A percentile compares a stretch with the other conserved stretches of the same genome.
These are phyloP conservation scores for Bimastos eiseni DNA, from an alignment of 2,888 invertebrate genomes.

Conservation along the genomic window DNA sequence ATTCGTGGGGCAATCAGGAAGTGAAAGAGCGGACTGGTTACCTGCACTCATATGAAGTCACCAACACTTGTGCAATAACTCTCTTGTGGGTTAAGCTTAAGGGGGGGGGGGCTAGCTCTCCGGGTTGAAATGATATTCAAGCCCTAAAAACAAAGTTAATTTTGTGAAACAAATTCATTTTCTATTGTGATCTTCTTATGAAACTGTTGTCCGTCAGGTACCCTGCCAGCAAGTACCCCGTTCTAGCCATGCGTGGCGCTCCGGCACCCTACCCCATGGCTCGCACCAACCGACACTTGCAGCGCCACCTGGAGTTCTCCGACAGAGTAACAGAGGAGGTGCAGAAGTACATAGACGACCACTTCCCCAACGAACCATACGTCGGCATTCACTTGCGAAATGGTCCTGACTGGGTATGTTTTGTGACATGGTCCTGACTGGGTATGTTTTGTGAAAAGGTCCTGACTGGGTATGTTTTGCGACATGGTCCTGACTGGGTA, in stretches of 20 bases:
- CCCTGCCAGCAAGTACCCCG: slow-evolving; percentile 56
- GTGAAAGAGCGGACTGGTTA: neutral
- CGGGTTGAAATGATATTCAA: neutral
- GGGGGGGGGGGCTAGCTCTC: too few relatives aligned
- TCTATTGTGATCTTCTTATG: neutral
- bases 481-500: neutral
- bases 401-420: slow-evolving; percentile 83
- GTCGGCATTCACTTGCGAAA: slow-evolving; percentile 92
- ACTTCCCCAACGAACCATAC: slow-evolving; percentile 65
- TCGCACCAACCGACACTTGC: slow-evolving; percentile 49
- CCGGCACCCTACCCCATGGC: slow-evolving; percentile 58
- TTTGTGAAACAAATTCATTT: neutral
- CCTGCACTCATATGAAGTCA: neutral
- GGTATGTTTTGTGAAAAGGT: slow-evolving; percentile 76
- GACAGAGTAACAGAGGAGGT: slow-evolving; percentile 51
- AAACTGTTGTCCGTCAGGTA: slow-evolving; percentile 45
- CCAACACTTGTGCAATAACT: neutral
- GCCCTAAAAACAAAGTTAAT: neutral
- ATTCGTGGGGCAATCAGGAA: neutral
- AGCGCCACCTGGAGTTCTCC: slow-evolving; percentile 56
- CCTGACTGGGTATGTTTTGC: slow-evolving; percentile 76
- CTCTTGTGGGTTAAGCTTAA: neutral
- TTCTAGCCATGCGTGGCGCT: slow-evolving; percentile 58
- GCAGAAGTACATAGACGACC: slow-evolving; percentile 48
- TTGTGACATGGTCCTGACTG: neutral